Conservation (phyloP, 37 sponge, comb jelly and placozoan species). For the Tethya wilhelma region DNA sequence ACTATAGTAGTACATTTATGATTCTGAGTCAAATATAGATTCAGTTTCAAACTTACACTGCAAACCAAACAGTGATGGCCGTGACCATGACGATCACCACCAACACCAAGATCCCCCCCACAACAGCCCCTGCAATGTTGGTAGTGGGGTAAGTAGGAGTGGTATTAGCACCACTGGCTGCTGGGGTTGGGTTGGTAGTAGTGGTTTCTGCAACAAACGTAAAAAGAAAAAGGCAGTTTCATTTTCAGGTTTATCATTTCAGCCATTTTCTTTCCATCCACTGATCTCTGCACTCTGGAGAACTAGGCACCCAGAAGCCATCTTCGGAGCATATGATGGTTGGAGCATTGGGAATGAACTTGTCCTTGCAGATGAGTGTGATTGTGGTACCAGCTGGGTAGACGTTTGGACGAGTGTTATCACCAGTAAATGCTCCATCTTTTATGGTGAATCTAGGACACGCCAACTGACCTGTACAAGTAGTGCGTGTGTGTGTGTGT, state of each 20-base stretch:
- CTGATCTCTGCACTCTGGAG: conserved; percentile 40
- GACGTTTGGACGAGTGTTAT: not conserved
- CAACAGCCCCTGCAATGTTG: not conserved
- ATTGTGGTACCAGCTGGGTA: not conserved
- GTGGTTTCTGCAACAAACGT: not conserved
- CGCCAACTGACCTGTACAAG: not conserved
- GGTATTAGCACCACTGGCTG: not conserved
- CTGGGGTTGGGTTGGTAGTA: not conserved
- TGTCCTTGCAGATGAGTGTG: conserved; percentile 14
- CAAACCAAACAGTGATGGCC: conserved; percentile 14
- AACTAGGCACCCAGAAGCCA: conserved; percentile 14
- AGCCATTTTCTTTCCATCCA: too few species aligned
- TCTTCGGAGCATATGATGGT: conserved; percentile 2
- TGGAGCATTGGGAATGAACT: conserved; percentile 3
- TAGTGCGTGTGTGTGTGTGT: conserved; percentile 3
- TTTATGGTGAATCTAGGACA: too few species aligned
- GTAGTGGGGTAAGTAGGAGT: not conserved
- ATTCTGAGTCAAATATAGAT: too few species aligned
- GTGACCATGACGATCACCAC: conserved; percentile 5
- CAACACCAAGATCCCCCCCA: not conserved
- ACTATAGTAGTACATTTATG: too few species aligned
- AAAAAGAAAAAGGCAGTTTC: not conserved
- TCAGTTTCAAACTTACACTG: conserved; percentile 19
- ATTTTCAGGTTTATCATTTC: not conserved
- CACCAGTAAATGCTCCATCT: too few species aligned